Conservation (phyloP, 2,888 invertebrate species). For the Coelopa pilipes region DNA sequence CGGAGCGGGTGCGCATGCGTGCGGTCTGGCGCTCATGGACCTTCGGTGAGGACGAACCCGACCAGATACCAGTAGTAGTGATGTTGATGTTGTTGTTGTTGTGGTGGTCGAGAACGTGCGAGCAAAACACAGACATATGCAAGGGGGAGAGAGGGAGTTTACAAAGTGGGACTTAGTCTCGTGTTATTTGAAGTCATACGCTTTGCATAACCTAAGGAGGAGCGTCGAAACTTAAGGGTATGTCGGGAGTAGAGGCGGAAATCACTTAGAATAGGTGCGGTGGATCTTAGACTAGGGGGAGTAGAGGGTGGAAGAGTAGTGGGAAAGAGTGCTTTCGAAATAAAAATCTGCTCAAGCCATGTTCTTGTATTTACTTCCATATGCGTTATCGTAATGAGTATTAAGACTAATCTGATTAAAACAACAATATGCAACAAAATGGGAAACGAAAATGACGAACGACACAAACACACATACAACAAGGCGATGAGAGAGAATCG, state of each 20-base stretch:
- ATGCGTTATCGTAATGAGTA: too few species aligned
- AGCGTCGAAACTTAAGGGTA: background rate
- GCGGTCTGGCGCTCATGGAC: slow-evolving; percentile 97
- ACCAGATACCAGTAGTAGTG: slow-evolving; percentile 16
- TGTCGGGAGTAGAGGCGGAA: background rate
- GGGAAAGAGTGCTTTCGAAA: too few species aligned
- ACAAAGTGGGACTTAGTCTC: slow-evolving; percentile 32
- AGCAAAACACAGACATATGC: slow-evolving; percentile 32
- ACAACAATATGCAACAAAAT: background rate
- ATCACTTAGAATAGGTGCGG: background rate
- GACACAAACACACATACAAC: background rate
- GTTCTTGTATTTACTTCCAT: too few species aligned
- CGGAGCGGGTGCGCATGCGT: slow-evolving; percentile 95
- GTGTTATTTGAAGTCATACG: slow-evolving; percentile 28
- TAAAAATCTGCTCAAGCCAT: too few species aligned
- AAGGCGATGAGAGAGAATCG: background rate
- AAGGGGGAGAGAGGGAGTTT: slow-evolving; percentile 28
- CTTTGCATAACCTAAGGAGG: slow-evolving; percentile 23
- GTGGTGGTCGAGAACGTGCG: slow-evolving; percentile 32
- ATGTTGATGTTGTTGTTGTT: slow-evolving; percentile 25
- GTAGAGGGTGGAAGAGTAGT: too few species aligned
- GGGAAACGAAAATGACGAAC: background rate
- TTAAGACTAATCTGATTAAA: too few species aligned
- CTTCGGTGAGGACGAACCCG: slow-evolving; percentile 65
- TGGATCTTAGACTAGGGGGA: too few species aligned